Conservation (phyloP, 1,140 invertebrate species). For the Tribolium castaneum region DNA sequence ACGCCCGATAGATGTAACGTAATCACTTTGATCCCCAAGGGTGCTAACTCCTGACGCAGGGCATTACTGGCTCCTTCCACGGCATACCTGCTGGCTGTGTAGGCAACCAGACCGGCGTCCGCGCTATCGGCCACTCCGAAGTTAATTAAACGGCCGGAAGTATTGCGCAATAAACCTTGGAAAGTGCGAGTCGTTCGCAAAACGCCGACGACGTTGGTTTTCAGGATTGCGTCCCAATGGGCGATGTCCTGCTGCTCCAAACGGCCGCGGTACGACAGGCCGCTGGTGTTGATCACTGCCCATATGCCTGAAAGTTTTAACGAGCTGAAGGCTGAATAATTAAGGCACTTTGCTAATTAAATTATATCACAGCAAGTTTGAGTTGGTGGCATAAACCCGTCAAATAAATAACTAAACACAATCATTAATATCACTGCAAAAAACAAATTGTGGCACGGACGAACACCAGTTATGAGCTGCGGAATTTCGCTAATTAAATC, state of each 20-base stretch:
- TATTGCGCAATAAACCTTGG: conserved; percentile 73
- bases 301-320: conserved; percentile 74
- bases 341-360: background rate
- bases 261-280: conserved; percentile 74
- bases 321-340: conserved; percentile 16
- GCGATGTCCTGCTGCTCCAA: conserved; percentile 78
- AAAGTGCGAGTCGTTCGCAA: conserved; percentile 80
- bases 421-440: background rate
- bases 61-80: conserved; percentile 80
- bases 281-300: conserved; percentile 85
- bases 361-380: background rate
- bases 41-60: conserved; percentile 74
- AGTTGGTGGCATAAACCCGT: background rate
- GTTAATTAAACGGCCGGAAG: conserved; percentile 72
- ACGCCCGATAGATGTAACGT: conserved; percentile 78
- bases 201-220: conserved; percentile 80
- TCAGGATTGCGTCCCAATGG: conserved; percentile 82
- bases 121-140: conserved; percentile 65
- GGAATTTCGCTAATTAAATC: too few species aligned
- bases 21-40: conserved; percentile 78
- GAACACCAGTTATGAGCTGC: too few species aligned
- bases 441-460: too few species aligned
- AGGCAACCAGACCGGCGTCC: conserved; percentile 58
- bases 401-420: background rate
- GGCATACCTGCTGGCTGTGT: conserved; percentile 64